Conservation (phyloP, 1,140 invertebrate genomes). For the Drosophila athabasca region DNA sequence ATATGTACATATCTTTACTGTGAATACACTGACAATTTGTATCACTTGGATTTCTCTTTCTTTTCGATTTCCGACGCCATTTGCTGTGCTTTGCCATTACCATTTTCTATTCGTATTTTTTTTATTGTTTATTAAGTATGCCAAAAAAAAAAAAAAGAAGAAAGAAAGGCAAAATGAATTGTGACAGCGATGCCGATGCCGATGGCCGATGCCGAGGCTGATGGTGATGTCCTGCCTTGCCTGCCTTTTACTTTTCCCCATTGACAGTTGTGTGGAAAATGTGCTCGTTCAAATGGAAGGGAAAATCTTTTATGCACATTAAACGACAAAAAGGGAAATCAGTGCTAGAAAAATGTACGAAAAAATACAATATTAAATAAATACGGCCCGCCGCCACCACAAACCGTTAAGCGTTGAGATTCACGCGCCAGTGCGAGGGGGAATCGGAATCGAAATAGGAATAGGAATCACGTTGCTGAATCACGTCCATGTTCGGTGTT, state of each 20-base stretch:
- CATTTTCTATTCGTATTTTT: slow-evolving; percentile 32
- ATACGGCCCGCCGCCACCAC: slow-evolving; percentile 70
- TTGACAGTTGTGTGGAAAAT: slow-evolving; percentile 81
- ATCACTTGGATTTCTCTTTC: slow-evolving; percentile 34
- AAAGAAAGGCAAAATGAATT: slow-evolving; percentile 61
- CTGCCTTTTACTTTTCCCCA: slow-evolving; percentile 44
- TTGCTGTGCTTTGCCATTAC: slow-evolving; percentile 34
- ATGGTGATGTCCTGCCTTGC: slow-evolving; percentile 11
- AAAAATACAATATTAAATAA: slow-evolving; percentile 82
- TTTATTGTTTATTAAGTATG: slow-evolving; percentile 71
- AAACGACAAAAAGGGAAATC: slow-evolving; percentile 82
- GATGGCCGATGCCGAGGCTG: slow-evolving; percentile 2
- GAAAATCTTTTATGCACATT: slow-evolving; percentile 83
- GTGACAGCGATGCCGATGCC: slow-evolving; percentile 57
- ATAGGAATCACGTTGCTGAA: slow-evolving; percentile 26
- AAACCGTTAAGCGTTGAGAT: slow-evolving; percentile 79
- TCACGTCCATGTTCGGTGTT: slow-evolving; percentile 19
- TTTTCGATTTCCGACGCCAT: slow-evolving; percentile 27
- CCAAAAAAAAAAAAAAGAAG: slow-evolving; percentile 47
- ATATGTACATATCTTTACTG: no score
- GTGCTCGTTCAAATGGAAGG: slow-evolving; percentile 74
- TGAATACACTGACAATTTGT: slow-evolving; percentile 12
- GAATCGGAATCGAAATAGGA: slow-evolving; percentile 30
- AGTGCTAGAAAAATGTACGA: slow-evolving; percentile 72
- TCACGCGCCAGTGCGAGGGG: slow-evolving; percentile 67